Base-by-base conservation (phyloP, 2,113 vertebrate species). In the Oncorhynchus masou region DNA sequence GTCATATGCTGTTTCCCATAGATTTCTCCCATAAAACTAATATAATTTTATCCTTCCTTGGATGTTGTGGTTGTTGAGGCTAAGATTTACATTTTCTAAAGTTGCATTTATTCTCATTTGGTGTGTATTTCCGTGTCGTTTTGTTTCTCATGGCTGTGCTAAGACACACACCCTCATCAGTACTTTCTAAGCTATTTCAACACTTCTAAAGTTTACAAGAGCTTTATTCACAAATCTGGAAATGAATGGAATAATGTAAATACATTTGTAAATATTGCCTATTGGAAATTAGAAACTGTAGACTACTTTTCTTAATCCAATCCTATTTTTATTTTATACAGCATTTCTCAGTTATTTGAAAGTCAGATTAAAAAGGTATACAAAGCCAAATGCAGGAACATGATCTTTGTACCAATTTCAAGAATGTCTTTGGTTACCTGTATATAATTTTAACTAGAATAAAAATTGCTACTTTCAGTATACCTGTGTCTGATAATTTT, bases 391-490 rank as follows among this genome's bases (percentile, higher is more conserved):
- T 95, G 95, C 95, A 96, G 95, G 95, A 97, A 95, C 93, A 94
- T 95, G 94, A 94, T 82, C 90, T 99, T 99, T 98, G 96, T 98
- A 99, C 95, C 94, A 92, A 95, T 96, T 96, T 98, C 94, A 96
- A 94, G 95, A 95, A 96, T 95, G 96, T 97, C 94, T 97, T 98
- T 98, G 96, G 95, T 97, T 97, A 97, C 95, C 91, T 99, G 97
- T 99, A 99, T 92, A 99, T 98, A 99, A 95, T 97, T 98, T 98
- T 96, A 98, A 98, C 95, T 95, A 92, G 88, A 99, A 99, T 98
- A 98, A 99, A 94, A 98, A 93, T 99, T 98, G 96, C 94, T 99
- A 98, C 97, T 99, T 99, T 99, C 94, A 96, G 93, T 97, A 98
- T 79, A 91, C 83, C 48, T 29, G 68, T 15, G 45, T 48, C 12